A percentile compares a stretch with the other conserved stretches of the same genome.
Conservation (phyloP, 2,888 invertebrate species). For the Macaria notata region DNA sequence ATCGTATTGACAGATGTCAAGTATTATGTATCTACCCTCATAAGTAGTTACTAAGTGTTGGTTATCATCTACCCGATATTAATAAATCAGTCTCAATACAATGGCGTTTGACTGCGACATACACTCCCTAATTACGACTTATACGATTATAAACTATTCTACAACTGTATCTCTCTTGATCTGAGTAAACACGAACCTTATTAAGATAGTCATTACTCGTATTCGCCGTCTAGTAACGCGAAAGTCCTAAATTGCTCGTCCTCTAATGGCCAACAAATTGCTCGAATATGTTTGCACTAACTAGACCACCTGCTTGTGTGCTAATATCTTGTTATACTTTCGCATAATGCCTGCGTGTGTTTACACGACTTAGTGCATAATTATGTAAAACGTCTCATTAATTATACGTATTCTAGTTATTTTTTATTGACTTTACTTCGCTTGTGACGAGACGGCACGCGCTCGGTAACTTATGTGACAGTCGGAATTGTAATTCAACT, state of each 20-base stretch:
- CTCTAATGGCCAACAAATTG: not conserved
- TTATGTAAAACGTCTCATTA: constrained; percentile 20
- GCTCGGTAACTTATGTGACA: constrained; percentile 7
- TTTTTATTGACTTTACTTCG: constrained; percentile 15
- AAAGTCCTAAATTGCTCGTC: not conserved
- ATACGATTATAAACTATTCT: no score
- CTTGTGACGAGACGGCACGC: constrained; percentile 13
- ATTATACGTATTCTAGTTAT: constrained; percentile 9
- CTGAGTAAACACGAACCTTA: no score
- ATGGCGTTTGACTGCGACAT: no score
- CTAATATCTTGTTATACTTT: constrained; percentile 27
- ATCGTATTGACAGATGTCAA: no score
- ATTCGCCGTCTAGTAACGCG: no score
- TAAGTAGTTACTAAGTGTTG: no score
- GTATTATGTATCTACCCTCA: no score
- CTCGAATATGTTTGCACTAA: constrained; percentile 19
- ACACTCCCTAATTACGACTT: no score
- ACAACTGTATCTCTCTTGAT: no score
- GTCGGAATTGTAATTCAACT: constrained; percentile 4
- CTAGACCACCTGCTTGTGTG: constrained; percentile 21
- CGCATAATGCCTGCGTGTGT: constrained; percentile 26
- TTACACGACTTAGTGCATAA: constrained; percentile 20
- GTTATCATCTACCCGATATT: no score
- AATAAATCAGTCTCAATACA: no score
- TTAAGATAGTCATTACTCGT: no score